Evolutionary conservation across 2,797 vertebrate genomes (phyloP).

Genomic region (Schizothorax lantsangensis): DNA sequence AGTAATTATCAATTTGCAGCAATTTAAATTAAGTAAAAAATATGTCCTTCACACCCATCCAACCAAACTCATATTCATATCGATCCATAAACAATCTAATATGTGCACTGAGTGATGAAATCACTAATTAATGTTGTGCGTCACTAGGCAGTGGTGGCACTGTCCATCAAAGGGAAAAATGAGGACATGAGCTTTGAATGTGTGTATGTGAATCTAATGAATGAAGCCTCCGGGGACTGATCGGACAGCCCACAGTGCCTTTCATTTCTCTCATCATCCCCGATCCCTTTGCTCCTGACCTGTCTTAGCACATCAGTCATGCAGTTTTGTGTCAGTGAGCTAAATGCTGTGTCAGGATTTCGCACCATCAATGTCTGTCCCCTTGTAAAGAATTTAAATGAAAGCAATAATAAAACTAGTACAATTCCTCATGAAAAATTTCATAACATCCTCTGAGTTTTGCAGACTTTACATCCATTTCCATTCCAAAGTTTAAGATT

Average conservation of each 20-base stretch:
- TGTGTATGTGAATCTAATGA: slow-evolving; percentile 36
- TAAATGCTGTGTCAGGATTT: slow-evolving; percentile 51
- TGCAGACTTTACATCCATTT: background rate
- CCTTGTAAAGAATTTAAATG: slow-evolving; percentile 2
- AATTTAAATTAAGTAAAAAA: background rate
- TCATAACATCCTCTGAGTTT: background rate
- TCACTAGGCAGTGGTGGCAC: slow-evolving; percentile 25
- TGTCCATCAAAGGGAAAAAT: slow-evolving; percentile 28
- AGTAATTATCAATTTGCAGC: background rate
- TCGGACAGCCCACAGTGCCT: background rate
- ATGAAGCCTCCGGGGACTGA: slow-evolving; percentile 30
- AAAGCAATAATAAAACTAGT: slow-evolving; percentile 5
- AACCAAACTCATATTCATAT: slow-evolving; percentile 21
- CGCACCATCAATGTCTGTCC: slow-evolving; percentile 12
- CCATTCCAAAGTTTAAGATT: background rate
- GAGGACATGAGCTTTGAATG: slow-evolving; percentile 5
- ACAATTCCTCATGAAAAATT: background rate
- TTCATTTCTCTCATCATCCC: slow-evolving; percentile 39
- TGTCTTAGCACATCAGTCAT: slow-evolving; percentile 46
- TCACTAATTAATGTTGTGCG: slow-evolving; percentile 27
- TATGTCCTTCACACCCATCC: slow-evolving; percentile 23
- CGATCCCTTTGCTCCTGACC: slow-evolving; percentile 37
- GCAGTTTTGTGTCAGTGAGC: slow-evolving; percentile 43
- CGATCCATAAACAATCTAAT: slow-evolving; percentile 22
- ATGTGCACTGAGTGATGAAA: background rate